Percentiles rank a stretch among this genome's conserved stretches.
These are phyloP conservation scores for Medauroidea extradentata DNA, from an alignment of 1,140 invertebrate genomes.

Conservation along the genomic window DNA sequence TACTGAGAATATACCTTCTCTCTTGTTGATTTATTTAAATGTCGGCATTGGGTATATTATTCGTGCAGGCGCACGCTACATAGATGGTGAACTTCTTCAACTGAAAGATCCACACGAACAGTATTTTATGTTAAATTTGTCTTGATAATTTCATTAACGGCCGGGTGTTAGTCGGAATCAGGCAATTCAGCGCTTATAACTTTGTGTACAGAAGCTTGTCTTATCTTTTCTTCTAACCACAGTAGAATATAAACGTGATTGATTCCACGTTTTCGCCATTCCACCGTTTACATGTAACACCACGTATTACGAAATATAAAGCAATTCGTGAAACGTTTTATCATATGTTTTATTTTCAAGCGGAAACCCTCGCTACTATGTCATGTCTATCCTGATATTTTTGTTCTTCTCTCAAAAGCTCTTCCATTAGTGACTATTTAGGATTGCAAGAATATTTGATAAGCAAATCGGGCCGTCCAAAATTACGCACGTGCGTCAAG, in stretches of 20 bases:
- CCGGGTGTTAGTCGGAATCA: constrained; percentile 31
- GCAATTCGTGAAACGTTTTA: constrained; percentile 34
- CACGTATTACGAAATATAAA: constrained; percentile 35
- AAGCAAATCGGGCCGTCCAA: constrained; percentile 22
- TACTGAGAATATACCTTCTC: constrained; percentile 2
- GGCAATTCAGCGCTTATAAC: constrained; percentile 44
- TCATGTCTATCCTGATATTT: constrained; percentile 39
- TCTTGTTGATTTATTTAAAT: neutral
- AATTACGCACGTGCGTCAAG: constrained; percentile 38
- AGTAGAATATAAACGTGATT: constrained; percentile 47
- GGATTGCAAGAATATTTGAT: neutral
- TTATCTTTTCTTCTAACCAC: constrained; percentile 37
- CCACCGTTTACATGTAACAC: constrained; percentile 41
- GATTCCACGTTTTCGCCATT: constrained; percentile 50
- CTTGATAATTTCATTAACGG: constrained; percentile 10
- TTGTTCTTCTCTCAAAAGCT: constrained; percentile 32
- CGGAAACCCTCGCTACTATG: constrained; percentile 45
- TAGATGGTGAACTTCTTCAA: no score
- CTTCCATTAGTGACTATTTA: constrained; percentile 29
- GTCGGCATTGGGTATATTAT: constrained; percentile 2
- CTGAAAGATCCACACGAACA: no score
- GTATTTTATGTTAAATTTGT: constrained; percentile 1
- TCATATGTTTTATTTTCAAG: constrained; percentile 40
- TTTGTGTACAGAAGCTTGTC: constrained; percentile 33
- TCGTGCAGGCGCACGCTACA: no score